These are phyloP conservation scores for Scrobipalpa costella DNA, from an alignment of 2,888 invertebrate genomes.

Conservation along the genomic window DNA sequence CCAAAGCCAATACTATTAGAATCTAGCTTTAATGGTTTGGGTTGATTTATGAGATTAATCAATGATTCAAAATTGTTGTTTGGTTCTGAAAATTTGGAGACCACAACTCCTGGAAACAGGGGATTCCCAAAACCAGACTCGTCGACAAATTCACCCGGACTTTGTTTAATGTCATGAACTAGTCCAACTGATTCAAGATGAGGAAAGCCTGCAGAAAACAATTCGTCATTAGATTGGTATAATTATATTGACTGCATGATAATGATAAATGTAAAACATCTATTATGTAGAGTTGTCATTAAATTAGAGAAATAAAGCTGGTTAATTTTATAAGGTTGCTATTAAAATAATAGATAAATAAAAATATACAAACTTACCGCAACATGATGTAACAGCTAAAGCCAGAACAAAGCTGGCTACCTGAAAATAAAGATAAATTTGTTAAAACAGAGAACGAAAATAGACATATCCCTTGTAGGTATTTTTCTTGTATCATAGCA, in stretches of 20 bases:
- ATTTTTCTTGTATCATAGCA: no score
- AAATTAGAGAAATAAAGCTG: no score
- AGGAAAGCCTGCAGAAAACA: neutral
- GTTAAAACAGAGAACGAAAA: no score
- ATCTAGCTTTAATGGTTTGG: neutral
- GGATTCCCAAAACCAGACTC: neutral
- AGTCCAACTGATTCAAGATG: neutral
- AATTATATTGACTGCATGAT: no score
- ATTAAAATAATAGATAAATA: neutral
- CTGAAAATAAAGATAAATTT: constrained; percentile 19
- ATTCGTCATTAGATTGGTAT: neutral
- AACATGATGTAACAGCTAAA: constrained; percentile 14
- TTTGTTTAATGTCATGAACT: neutral
- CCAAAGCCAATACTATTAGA: neutral
- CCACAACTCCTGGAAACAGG: neutral
- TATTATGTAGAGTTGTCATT: no score
- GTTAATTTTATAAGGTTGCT: no score
- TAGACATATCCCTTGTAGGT: no score
- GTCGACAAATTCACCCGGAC: neutral
- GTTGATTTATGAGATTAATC: neutral
- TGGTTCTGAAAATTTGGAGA: neutral
- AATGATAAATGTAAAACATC: neutral
- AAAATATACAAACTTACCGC: neutral
- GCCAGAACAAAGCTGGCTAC: constrained; percentile 3
- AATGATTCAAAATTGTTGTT: neutral